Conservation (phyloP, 1,140 invertebrate species). For the Portunus trituberculatus region DNA sequence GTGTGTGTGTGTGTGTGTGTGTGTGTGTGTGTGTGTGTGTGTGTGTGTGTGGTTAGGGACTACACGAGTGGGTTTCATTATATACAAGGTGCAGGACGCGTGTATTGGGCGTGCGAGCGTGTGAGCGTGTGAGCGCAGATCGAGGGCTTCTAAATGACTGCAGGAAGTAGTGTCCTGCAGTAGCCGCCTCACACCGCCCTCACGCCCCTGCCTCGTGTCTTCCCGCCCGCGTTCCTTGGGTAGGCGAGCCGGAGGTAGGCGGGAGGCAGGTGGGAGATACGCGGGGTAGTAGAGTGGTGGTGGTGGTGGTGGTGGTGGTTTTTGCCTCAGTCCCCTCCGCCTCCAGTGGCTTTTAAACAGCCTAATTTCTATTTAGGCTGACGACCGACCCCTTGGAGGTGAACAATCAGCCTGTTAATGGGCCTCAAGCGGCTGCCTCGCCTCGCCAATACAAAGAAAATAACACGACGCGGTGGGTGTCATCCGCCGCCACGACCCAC, state of each 20-base stretch:
- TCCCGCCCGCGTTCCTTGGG: no score
- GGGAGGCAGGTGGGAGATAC: no score
- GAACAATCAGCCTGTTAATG: not conserved
- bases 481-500: not conserved
- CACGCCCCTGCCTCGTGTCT: no score
- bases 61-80: not conserved
- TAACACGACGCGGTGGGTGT: not conserved
- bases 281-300: no score
- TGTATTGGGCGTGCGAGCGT: not conserved
- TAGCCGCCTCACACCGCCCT: no score
- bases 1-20: conserved; percentile 20
- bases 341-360: not conserved
- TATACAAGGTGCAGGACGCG: not conserved
- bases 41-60: not conserved
- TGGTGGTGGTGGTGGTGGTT: not conserved
- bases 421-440: not conserved
- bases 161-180: not conserved
- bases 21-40: conserved; percentile 20
- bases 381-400: not conserved
- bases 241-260: no score
- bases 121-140: not conserved
- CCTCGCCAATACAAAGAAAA: not conserved
- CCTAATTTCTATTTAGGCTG: conserved; percentile 2
- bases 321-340: not conserved
- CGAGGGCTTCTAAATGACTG: not conserved